Base-by-base conservation (phyloP, 2,888 invertebrate species). In the Eilema caniola region DNA sequence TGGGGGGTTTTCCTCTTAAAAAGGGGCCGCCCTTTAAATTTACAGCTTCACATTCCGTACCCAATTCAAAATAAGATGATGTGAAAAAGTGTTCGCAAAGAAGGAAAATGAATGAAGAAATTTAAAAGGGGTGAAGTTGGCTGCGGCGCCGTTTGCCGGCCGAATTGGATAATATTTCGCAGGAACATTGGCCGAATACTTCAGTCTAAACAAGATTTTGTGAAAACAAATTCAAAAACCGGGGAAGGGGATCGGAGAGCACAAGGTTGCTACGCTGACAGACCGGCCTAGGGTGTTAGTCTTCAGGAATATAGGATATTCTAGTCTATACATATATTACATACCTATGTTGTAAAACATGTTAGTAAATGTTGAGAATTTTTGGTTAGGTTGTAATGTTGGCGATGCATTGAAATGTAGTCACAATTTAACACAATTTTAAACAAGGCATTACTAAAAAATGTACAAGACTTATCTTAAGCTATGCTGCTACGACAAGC, bases 1-100 rank as follows among this genome's bases (percentile, higher is more conserved):
- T 8, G 53, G n/a, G 8, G n/a, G 20, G 5, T 53, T 47, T 16
- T 4, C 47, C 53, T n/a, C 53, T 16, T n/a, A 20, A 20, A 20
- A 53, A 53, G 53, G n/a, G n/a, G 53, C 53, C n/a, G 53, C 20
- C n/a, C n/a, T n/a, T n/a, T n/a, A n/a, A 53, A n/a, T 53, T 47
- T 53, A 53, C 20, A n/a, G 10, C 53, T 53, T 53, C 53, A 8
- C 53, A n/a, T 53, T 53, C 53, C 10, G 20, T 53, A 53, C 53
- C 47, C 53, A 53, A 53, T 53, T 53, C 53, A 20, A 53, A 53
- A 53, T 31, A 25, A n/a, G 47, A 57, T 57, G 31, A 62, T 24
- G 47, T 53, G 53, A 53, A 53, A 53, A 53, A 53, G 5, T 53
- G 8, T 10, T 20, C 8, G 53, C 20, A 53, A 53, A 53, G 53